Conservation (phyloP, 1,140 invertebrate species). For the Vanessa tameamea region DNA sequence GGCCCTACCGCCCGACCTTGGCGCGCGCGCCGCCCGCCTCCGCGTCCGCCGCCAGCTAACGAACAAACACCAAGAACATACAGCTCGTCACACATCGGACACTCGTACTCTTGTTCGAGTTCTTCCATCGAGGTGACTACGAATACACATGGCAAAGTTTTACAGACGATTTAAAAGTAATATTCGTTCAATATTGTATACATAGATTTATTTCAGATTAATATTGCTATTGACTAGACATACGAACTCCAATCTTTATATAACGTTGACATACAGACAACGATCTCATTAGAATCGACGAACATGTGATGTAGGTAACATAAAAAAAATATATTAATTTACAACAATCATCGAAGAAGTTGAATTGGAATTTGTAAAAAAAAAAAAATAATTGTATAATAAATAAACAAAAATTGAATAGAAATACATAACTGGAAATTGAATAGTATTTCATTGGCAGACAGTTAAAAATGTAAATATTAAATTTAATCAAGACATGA, state of each 20-base stretch:
- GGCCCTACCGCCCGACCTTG: slow-evolving; percentile 39
- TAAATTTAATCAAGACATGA: no score
- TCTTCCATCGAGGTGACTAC: background rate
- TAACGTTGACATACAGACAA: no score
- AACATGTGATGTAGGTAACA: no score
- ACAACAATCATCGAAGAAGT: no score
- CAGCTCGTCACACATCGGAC: background rate
- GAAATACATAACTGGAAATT: no score
- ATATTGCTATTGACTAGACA: background rate
- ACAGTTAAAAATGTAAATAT: no score
- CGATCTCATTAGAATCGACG: no score
- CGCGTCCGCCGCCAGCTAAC: slow-evolving; percentile 42
- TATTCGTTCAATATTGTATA: background rate
- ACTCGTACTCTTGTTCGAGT: background rate
- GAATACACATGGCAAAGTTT: background rate
- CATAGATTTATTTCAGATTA: background rate
- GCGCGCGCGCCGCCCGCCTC: slow-evolving; percentile 35
- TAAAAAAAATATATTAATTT: no score
- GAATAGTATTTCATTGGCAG: no score
- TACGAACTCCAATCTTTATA: background rate
- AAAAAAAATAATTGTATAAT: no score
- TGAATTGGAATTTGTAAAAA: no score
- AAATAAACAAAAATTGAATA: no score
- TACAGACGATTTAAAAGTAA: background rate
- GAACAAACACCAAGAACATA: slow-evolving; percentile 33